A percentile compares a stretch with the other conserved stretches of the same genome.
Conservation (phyloP, 2,797 vertebrate species). For the Rhinatrema bivittatum region DNA sequence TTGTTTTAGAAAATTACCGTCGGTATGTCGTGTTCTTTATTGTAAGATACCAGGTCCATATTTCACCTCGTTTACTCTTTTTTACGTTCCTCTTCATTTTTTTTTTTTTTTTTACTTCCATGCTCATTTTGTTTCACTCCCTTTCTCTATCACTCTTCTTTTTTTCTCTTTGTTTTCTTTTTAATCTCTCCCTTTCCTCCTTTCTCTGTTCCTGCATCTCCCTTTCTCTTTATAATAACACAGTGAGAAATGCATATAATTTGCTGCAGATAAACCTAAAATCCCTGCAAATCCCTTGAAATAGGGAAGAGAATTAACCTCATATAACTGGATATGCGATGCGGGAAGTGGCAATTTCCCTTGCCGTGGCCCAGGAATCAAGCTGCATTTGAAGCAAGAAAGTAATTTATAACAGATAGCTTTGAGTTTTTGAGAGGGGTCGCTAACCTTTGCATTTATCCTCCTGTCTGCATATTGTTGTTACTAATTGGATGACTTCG, state of each 20-base stretch:
- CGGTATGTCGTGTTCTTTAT: no score
- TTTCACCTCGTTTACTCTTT: no score
- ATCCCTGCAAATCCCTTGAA: constrained; percentile 21
- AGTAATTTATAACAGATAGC: constrained; percentile 21
- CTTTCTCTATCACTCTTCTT: constrained; percentile 6
- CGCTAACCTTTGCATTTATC: constrained; percentile 18
- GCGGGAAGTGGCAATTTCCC: constrained; percentile 23
- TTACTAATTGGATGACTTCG: constrained; percentile 17
- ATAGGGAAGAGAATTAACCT: constrained; percentile 25
- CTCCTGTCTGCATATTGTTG: constrained; percentile 13
- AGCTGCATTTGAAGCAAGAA: constrained; percentile 20
- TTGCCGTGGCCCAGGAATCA: constrained; percentile 16
- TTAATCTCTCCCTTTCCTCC: neutral
- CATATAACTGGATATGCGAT: constrained; percentile 21
- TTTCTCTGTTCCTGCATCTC: no score
- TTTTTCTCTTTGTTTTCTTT: neutral
- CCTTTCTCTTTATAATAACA: constrained; percentile 14
- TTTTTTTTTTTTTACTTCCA: no score
- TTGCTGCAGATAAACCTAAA: constrained; percentile 24
- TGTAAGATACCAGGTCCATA: no score
- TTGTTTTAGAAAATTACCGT: no score
- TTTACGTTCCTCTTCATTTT: no score
- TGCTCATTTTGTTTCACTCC: neutral
- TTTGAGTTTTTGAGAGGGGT: constrained; percentile 17
- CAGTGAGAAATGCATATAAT: constrained; percentile 14